Evolutionary conservation across 2,888 invertebrate species (phyloP), one percentile per base, ranked within the genome.

Genomic region (Drosophila multiciliata): DNA sequence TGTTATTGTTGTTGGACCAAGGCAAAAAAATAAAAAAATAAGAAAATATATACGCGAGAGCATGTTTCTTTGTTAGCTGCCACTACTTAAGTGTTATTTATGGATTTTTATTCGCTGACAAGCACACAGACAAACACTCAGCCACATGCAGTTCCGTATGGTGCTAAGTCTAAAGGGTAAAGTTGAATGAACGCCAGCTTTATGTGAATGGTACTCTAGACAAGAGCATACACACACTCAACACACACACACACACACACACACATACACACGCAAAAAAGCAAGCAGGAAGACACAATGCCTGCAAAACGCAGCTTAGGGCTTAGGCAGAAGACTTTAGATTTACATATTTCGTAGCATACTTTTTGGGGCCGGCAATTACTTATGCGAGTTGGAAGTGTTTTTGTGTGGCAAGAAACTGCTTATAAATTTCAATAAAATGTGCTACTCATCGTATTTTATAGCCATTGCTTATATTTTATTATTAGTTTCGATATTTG

Each of bases 31-130:
- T n/a, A n/a, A n/a, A n/a, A n/a, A n/a, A n/a, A n/a, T n/a, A n/a
- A n/a, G n/a, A n/a, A 20, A 17, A 26, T 32, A 33, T 59, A 35
- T 38, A 48, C 23, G 45, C 65, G 7, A 62, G 62, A 53, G 57
- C 80, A 80, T 80, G 74, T 77, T 80, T 79, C 74, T 71, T 77
- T 80, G 79, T 80, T 79, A 68, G 74, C 81, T 61, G 67, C 40
- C 66, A 75, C 77, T 66, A 60, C 73, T 68, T 73, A 73, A 80
- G 69, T 78, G 75, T 83, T 71, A 82, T 82, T 84, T 85, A 85
- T 80, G 86, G 78, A 83, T 66, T 71, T 71, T 73, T 69, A 62
- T 70, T 33, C 60, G 59, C 65, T 49, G 64, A 67, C 67, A 66
- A 62, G 57, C 54, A 54, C 33, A 54, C 40, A 32, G n/a, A 42